These are phyloP conservation scores for Nibea coibor DNA, from an alignment of 2,113 vertebrate species.

Conservation along the genomic window DNA sequence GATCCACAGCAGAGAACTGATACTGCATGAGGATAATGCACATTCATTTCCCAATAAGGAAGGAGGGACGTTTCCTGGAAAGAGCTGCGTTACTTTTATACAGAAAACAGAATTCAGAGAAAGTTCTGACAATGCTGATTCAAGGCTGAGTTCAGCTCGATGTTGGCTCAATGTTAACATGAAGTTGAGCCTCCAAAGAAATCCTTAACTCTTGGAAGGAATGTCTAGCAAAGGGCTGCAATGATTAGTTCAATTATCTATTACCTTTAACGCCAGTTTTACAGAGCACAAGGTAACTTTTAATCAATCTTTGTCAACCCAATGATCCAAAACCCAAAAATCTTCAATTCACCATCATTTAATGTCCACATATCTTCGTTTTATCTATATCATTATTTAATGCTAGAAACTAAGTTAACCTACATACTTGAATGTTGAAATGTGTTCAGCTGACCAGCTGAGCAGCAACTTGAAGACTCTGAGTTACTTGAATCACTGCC, in stretches of 20 bases:
- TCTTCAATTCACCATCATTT: too few species aligned
- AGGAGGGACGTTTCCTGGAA: conserved; percentile 7
- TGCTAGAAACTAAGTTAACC: not conserved
- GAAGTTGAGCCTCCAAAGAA: not conserved
- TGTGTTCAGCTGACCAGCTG: too few species aligned
- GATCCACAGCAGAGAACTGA: not conserved
- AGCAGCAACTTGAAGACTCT: not conserved
- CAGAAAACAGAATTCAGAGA: not conserved
- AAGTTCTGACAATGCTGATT: not conserved
- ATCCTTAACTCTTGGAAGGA: not conserved
- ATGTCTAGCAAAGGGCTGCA: not conserved
- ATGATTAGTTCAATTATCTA: not conserved
- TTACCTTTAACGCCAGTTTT: not conserved
- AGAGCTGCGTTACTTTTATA: not conserved
- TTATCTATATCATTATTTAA: not conserved
- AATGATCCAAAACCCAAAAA: too few species aligned
- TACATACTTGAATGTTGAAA: not conserved
- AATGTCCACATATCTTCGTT: not conserved
- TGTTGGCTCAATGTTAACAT: not conserved
- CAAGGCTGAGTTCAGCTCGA: not conserved
- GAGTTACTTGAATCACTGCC: too few species aligned
- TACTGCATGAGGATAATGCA: not conserved
- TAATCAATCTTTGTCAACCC: too few species aligned
- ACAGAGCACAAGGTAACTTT: too few species aligned
- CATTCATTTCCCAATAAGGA: not conserved